Base-by-base conservation (phyloP, 64 coral and sea anemone species). In the Pocillopora damicornis region DNA sequence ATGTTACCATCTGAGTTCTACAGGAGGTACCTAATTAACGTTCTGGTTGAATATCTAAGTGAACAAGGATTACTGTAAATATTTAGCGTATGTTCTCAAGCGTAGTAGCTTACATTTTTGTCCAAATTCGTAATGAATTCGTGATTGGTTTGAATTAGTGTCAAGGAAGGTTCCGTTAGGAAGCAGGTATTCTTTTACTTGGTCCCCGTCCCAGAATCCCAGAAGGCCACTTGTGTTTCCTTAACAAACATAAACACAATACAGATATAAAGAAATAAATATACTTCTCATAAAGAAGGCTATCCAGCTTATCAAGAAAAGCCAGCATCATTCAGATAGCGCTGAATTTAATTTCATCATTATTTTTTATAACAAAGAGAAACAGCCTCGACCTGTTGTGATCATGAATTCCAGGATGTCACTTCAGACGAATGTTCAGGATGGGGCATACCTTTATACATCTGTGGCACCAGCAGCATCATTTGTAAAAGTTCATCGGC, bases 191-290 rank as follows among this genome's bases (percentile, higher is more conserved):
- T 94, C 92, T 8, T 15, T 25, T 0, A 74, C 60, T 38, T 87
- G 86, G 34, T 94, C 75, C 22, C 75, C 77, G 34, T 94, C 74
- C 88, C 83, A 95, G 78, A 67, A 95, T 34, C 93, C 93, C 20
- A 91, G 37, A 8, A 95, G 64, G 23, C 93, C 93, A 77, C 89
- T 83, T 63, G 93, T 91, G 2, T 83, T 76, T 75, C 89, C 89
- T 93, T 4, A 51, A 76, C 22, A 10, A 51, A 4, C 7, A 51
- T 51, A 51, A n/a, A n/a, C n/a, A n/a, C n/a, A n/a, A n/a, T n/a
- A n/a, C n/a, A n/a, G n/a, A n/a, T n/a, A n/a, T n/a, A n/a, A n/a
- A n/a, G n/a, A n/a, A n/a, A n/a, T n/a, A n/a, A n/a, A n/a, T n/a
- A n/a, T n/a, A n/a, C n/a, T n/a, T n/a, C n/a, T n/a, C n/a, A n/a